A percentile compares a stretch with the other conserved stretches of the same genome.
Evolutionary conservation across 2,797 vertebrate species (phyloP).

Genomic region (Selene dorsalis): DNA sequence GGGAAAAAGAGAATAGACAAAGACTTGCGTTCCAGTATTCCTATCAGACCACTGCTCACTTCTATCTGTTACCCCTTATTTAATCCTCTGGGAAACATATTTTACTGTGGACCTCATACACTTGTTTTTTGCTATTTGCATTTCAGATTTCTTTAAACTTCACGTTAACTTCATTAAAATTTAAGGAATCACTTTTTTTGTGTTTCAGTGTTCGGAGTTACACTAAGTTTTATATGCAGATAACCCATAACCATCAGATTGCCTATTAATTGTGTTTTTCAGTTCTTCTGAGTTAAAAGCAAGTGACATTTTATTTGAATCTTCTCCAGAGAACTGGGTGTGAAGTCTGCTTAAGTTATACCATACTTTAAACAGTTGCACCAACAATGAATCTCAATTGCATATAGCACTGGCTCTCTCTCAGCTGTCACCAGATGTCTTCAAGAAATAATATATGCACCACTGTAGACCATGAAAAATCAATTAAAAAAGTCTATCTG

Average conservation of each 20-base stretch:
- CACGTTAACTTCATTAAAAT: not conserved
- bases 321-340: conserved; percentile 17
- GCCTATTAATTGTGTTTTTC: conserved; percentile 33
- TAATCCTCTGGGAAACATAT: no score
- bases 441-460: conserved; percentile 30
- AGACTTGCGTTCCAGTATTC: no score
- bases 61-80: no score
- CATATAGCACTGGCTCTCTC: not conserved
- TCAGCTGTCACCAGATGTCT: conserved; percentile 4
- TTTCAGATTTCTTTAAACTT: not conserved
- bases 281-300: not conserved
- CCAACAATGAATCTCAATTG: conserved; percentile 8
- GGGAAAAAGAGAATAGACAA: not conserved
- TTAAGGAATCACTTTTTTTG: no score
- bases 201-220: not conserved
- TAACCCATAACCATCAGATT: not conserved
- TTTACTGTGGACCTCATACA: not conserved
- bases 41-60: no score
- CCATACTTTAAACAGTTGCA: not conserved
- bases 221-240: not conserved
- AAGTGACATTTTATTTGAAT: conserved; percentile 22
- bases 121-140: conserved; percentile 2
- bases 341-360: conserved; percentile 4
- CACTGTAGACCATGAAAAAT: conserved; percentile 18
- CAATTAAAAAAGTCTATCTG: conserved; percentile 25